Base-by-base conservation (phyloP, 2,888 invertebrate genomes). In the Helleia helle region DNA sequence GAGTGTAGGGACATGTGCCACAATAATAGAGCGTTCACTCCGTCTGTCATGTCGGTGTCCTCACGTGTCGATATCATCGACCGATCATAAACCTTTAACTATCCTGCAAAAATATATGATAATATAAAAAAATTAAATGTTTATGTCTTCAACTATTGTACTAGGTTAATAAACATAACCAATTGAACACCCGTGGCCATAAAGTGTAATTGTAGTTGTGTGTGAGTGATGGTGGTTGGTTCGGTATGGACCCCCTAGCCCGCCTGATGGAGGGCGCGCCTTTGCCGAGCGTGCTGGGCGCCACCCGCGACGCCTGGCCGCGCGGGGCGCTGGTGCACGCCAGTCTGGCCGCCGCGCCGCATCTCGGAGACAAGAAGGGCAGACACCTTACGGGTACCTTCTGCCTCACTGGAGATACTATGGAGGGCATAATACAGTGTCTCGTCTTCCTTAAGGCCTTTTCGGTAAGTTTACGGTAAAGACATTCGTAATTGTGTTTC, bases 341-440 rank as follows among this genome's bases (percentile, higher is more conserved):
- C 46, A 91, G 91, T 58, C 80, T 93, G 50, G 91, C 91, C 31
- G 91, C 92, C 42, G 89, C 91, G 40, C 90, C 93, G 41, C 89
- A 92, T 39, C 90, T 93, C 25, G 79, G 76, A 1, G 84, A 83
- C 59, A 90, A 93, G 61, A 91, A 93, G 66, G 92, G 93, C 52
- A 87, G 94, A 50, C 94, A 94, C 67, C 87, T 95, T 49, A 93
- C 93, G 11, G 95, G 95, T 56, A 94, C 94, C 39, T 95, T 95
- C 81, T 94, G 94, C 65, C 89, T 95, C 46, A 93, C 94, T 34
- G 95, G 95, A 40, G 95, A 95, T 79, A 95, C 95, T 46, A 95
- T 95, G 94, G 95, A 95, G 70, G 95, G 94, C 57, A 95, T 95
- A 66, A 94, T 95, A 68, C 95, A 95, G 86, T 95, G 95, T 73